These are phyloP conservation scores for Drosophila willistoni DNA, from an alignment of 1,140 invertebrate genomes.

Conservation along the genomic window DNA sequence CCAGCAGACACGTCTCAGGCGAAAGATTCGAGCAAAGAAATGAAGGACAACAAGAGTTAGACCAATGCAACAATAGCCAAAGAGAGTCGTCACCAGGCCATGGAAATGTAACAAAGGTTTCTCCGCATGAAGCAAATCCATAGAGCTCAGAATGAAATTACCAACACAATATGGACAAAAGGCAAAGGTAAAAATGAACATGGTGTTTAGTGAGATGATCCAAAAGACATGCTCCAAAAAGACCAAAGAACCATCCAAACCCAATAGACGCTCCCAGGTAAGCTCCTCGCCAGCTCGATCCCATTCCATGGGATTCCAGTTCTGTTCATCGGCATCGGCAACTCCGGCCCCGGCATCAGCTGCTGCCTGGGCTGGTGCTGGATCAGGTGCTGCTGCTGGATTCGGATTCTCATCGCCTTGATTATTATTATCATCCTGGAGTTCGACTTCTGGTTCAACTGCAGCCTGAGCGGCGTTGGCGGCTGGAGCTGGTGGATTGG, in stretches of 20 bases:
- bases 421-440: constrained; percentile 78
- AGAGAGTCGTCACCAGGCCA: constrained; percentile 94
- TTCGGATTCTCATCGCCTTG: constrained; percentile 27
- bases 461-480: constrained; percentile 73
- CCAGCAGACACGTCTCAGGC: constrained; percentile 91
- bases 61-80: constrained; percentile 96
- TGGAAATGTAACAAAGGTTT: constrained; percentile 93
- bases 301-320: constrained; percentile 99
- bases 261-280: constrained; percentile 98
- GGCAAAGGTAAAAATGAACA: constrained; percentile 97
- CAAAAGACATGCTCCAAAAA: constrained; percentile 99
- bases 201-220: constrained; percentile 98
- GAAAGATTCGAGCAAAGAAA: constrained; percentile 89
- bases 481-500: constrained; percentile 73
- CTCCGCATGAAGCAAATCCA: constrained; percentile 90
- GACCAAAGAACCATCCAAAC: constrained; percentile 97
- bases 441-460: constrained; percentile 48
- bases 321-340: constrained; percentile 90
- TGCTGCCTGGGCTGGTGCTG: constrained; percentile 12
- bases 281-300: constrained; percentile 98
- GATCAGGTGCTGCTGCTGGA: constrained; percentile 11
- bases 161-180: constrained; percentile 99
- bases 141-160: constrained; percentile 89
- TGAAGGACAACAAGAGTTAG: constrained; percentile 93
- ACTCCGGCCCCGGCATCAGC: constrained; percentile 33